These are phyloP conservation scores for Cantharis nigra DNA, from an alignment of 2,888 invertebrate genomes.

Conservation along the genomic window DNA sequence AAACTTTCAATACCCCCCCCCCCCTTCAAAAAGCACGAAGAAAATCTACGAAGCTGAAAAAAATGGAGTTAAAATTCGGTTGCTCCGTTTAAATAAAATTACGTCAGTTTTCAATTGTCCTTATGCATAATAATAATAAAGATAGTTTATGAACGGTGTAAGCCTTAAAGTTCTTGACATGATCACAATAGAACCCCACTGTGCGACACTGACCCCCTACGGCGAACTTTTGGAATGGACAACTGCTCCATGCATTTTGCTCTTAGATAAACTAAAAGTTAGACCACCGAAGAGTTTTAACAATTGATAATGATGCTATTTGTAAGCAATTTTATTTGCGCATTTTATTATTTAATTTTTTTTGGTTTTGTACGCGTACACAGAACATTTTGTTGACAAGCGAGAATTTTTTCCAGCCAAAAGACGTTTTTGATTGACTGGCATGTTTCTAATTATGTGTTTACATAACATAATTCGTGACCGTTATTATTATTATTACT, in stretches of 20 bases:
- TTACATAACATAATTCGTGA: not conserved
- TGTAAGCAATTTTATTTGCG: not conserved
- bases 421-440: not conserved
- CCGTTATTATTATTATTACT: not conserved
- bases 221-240: conserved; percentile 27
- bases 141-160: conserved; percentile 55
- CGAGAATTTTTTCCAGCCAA: not conserved
- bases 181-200: conserved; percentile 53
- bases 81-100: conserved; percentile 35
- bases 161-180: conserved; percentile 53
- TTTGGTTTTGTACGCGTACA: not conserved
- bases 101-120: conserved; percentile 42
- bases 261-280: conserved; percentile 11
- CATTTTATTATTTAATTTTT: not conserved
- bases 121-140: conserved; percentile 50
- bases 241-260: conserved; percentile 31
- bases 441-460: not conserved
- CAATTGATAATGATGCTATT: not conserved
- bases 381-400: not conserved
- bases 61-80: conserved; percentile 15
- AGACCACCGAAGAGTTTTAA: conserved; percentile 22
- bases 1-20: too few species aligned
- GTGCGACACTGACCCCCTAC: conserved; percentile 51
- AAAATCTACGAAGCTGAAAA: not conserved
- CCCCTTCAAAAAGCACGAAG: not conserved